Evolutionary conservation across 2,797 vertebrate species (phyloP).

Genomic region (Syndactyla subalaris): DNA sequence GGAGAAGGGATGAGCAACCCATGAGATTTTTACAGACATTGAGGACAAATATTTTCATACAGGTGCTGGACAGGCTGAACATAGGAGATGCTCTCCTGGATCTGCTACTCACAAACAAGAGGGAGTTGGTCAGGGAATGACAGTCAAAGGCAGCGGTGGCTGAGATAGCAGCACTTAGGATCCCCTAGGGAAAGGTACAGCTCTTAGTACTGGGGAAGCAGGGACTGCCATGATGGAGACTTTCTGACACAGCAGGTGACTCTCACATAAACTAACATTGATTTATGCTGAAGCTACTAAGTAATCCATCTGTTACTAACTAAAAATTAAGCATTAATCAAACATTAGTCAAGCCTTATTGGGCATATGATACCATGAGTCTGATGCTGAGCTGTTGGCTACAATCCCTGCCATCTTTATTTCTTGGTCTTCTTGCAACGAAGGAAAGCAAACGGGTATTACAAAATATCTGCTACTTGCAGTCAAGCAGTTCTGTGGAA

Average conservation of each 20-base stretch:
- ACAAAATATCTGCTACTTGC: not conserved
- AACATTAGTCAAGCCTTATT: not conserved
- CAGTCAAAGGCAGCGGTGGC: not conserved
- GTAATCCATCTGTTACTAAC: not conserved
- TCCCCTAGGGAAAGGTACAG: not conserved
- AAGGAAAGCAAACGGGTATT: not conserved
- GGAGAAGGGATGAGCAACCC: not conserved
- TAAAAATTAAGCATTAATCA: constrained; percentile 17
- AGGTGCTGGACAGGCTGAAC: not conserved
- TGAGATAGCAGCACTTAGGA: not conserved
- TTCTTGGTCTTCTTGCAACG: not conserved
- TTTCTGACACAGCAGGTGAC: not conserved
- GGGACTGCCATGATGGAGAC: not conserved
- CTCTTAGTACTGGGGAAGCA: not conserved
- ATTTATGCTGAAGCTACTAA: not conserved
- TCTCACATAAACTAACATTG: not conserved
- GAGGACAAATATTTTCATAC: not conserved
- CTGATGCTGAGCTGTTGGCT: not conserved
- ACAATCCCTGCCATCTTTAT: not conserved
- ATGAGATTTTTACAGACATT: not conserved
- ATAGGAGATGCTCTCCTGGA: not conserved
- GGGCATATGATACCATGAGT: not conserved
- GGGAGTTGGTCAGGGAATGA: not conserved
- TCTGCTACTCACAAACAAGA: not conserved
- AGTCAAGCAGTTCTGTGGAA: not conserved